Percentiles rank a stretch among this genome's conserved stretches.
These are phyloP conservation scores for Pegoplata infirma DNA, from an alignment of 2,888 invertebrate genomes.

Conservation along the genomic window DNA sequence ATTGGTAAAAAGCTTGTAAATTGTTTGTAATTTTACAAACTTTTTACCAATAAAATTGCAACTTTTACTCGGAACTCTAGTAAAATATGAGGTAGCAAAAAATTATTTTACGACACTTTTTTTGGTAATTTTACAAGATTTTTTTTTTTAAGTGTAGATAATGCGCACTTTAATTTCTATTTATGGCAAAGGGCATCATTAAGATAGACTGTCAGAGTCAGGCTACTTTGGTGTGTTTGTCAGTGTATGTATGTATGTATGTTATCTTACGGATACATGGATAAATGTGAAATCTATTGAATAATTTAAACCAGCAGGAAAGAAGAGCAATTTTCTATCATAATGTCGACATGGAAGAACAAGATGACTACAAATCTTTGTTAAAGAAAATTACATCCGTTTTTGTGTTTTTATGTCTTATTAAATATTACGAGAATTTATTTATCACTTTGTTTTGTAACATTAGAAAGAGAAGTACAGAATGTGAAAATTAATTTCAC, in stretches of 20 bases:
- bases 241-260: not conserved
- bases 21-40: too few relatives aligned
- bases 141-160: too few relatives aligned
- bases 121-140: too few relatives aligned
- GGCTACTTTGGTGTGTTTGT: not conserved
- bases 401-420: conserved; percentile 41
- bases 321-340: conserved; percentile 37
- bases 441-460: conserved; percentile 42
- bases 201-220: not conserved
- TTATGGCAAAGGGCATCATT: conserved; percentile 24
- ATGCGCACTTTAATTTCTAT: conserved; percentile 26
- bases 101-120: too few relatives aligned
- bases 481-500: conserved; percentile 57
- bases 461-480: conserved; percentile 5
- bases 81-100: too few relatives aligned
- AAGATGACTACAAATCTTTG: conserved; percentile 17
- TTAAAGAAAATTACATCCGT: conserved; percentile 56
- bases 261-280: too few relatives aligned
- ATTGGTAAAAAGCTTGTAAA: too few relatives aligned
- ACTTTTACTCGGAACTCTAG: too few relatives aligned
- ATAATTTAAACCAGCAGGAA: conserved; percentile 49
- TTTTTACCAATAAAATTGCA: too few relatives aligned
- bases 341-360: not conserved
- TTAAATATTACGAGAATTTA: conserved; percentile 36
- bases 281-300: conserved; percentile 39